Evolutionary conservation across 2,888 invertebrate species (phyloP).

Genomic region (Drosophila infuscata): DNA sequence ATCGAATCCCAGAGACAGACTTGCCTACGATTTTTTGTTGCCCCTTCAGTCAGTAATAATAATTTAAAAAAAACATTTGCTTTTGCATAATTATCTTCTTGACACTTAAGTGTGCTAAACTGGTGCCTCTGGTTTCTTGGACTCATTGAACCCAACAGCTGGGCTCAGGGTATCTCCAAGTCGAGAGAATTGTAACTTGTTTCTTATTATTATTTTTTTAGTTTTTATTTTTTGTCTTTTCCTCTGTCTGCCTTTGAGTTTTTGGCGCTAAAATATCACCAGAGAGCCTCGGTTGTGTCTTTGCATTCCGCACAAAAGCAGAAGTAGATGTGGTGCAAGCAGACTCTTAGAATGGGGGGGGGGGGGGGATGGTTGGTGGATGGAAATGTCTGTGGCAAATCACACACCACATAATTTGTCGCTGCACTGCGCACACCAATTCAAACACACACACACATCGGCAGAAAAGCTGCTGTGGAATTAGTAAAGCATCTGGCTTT

Average conservation of each 20-base stretch:
- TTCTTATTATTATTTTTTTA: conserved; percentile 13
- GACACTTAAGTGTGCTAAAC: background rate
- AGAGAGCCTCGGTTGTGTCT: conserved; percentile 46
- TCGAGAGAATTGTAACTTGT: background rate
- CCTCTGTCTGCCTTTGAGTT: conserved; percentile 43
- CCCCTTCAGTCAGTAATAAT: background rate
- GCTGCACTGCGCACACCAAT: conserved; percentile 71
- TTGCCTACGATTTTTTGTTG: background rate
- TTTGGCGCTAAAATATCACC: conserved; percentile 69
- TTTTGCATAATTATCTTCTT: background rate
- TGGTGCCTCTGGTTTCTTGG: background rate
- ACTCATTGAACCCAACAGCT: background rate
- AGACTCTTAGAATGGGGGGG: conserved; percentile 16
- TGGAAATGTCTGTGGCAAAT: conserved; percentile 70
- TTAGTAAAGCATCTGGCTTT: conserved; percentile 67
- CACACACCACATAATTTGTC: conserved; percentile 82
- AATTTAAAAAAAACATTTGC: background rate
- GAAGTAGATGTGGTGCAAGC: conserved; percentile 43
- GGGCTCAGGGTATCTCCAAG: background rate
- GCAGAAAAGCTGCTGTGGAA: conserved; percentile 58
- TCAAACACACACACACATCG: conserved; percentile 20
- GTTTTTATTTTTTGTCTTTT: conserved; percentile 13
- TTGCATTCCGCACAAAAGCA: conserved; percentile 36
- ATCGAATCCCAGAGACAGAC: background rate
- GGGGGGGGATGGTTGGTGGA: conserved; percentile 28